Percentiles rank a stretch among this genome's conserved stretches.
These are phyloP conservation scores for Sinohyriopsis cumingii DNA, from an alignment of 2,888 invertebrate genomes.

Conservation along the genomic window DNA sequence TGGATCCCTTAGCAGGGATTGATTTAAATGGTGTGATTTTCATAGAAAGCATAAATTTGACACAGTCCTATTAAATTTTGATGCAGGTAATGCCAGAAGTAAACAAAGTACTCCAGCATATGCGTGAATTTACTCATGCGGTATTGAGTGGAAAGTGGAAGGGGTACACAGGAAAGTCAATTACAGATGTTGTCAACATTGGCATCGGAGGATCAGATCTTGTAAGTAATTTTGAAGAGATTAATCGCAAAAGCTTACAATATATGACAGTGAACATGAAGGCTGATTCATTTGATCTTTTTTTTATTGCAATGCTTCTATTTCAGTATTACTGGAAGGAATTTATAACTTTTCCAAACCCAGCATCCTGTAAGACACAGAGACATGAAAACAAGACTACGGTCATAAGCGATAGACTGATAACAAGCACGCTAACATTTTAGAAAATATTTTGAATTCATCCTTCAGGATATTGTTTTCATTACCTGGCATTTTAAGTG, in stretches of 20 bases:
- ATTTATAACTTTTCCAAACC: too few relatives aligned
- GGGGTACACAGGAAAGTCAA: slow-evolving; percentile 91
- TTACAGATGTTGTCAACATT: slow-evolving; percentile 98
- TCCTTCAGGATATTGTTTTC: too few relatives aligned
- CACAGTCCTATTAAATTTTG: not conserved
- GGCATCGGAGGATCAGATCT: slow-evolving; percentile 99
- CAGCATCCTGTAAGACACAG: too few relatives aligned
- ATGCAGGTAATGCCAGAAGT: slow-evolving; percentile 86
- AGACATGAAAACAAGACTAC: too few relatives aligned
- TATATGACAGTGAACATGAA: not conserved
- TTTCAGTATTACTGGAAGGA: not conserved
- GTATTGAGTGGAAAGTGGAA: slow-evolving; percentile 78
- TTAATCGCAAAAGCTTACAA: too few relatives aligned
- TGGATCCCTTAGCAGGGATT: too few relatives aligned
- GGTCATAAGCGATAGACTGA: too few relatives aligned
- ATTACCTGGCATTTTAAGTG: too few relatives aligned
- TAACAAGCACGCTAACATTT: too few relatives aligned
- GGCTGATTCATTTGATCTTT: not conserved
- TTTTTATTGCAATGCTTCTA: not conserved
- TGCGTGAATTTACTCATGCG: slow-evolving; percentile 91
- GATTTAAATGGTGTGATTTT: too few relatives aligned
- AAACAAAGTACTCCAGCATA: slow-evolving; percentile 91
- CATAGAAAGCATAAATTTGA: too few relatives aligned
- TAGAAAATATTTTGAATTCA: too few relatives aligned
- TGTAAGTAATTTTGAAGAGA: slow-evolving; percentile 71